Percentiles rank a stretch among this genome's conserved stretches.
These are phyloP conservation scores for Pogoniulus pusillus DNA, from an alignment of 2,797 vertebrate species.

Conservation along the genomic window DNA sequence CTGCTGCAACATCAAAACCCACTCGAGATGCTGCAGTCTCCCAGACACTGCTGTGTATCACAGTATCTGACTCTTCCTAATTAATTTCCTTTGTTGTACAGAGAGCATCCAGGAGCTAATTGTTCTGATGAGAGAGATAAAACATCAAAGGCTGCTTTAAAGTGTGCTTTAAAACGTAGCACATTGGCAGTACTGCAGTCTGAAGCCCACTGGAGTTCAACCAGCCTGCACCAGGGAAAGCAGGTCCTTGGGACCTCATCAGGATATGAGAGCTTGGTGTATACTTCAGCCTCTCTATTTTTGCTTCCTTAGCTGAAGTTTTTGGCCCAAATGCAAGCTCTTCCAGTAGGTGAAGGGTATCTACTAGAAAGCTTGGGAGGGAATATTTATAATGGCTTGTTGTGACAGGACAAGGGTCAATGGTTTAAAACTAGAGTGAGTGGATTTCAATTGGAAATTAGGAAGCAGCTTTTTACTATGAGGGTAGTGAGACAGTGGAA, in stretches of 20 bases:
- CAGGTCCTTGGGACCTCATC: not conserved
- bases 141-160: conserved; percentile 8
- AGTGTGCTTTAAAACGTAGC: not conserved
- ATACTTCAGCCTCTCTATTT: not conserved
- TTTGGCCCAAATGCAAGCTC: not conserved
- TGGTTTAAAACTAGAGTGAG: too few relatives aligned
- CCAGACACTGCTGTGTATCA: not conserved
- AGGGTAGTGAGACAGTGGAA: too few relatives aligned
- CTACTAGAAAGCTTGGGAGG: too few relatives aligned
- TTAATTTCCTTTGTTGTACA: conserved; percentile 63
- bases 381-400: too few relatives aligned
- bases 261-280: not conserved
- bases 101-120: conserved; percentile 53
- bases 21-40: not conserved
- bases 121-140: conserved; percentile 69
- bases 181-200: not conserved
- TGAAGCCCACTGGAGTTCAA: not conserved
- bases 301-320: not conserved
- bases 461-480: too few relatives aligned
- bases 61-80: conserved; percentile 57
- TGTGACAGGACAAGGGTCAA: too few relatives aligned
- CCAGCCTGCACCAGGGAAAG: not conserved
- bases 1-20: conserved; percentile 3
- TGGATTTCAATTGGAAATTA: too few relatives aligned
- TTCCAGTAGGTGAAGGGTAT: too few relatives aligned